These are phyloP conservation scores for Xanthorhoe designata DNA, from an alignment of 2,888 invertebrate genomes.

Conservation along the genomic window DNA sequence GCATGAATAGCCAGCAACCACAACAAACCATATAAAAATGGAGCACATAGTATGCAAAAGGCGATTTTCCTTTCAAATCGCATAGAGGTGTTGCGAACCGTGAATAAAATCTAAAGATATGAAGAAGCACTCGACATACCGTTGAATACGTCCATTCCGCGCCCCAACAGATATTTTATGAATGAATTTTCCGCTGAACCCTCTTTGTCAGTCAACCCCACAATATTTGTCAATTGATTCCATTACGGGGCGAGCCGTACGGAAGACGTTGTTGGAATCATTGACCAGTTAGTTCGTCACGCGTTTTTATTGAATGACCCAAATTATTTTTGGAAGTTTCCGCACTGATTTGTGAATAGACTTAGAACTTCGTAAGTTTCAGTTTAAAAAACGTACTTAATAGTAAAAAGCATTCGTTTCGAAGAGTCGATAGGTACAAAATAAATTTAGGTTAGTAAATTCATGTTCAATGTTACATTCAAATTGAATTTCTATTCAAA, in stretches of 20 bases:
- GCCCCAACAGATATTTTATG: constrained; percentile 43
- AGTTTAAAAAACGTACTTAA: background rate
- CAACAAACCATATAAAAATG: constrained; percentile 19
- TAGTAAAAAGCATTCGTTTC: background rate
- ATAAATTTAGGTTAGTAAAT: no score
- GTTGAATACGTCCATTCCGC: constrained; percentile 28
- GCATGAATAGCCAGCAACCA: constrained; percentile 8
- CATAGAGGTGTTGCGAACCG: constrained; percentile 26
- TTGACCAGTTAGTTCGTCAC: constrained; percentile 47
- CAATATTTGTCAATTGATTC: constrained; percentile 55
- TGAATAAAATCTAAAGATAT: constrained; percentile 32
- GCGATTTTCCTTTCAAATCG: constrained; percentile 28
- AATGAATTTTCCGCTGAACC: constrained; percentile 42
- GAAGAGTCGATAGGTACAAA: no score
- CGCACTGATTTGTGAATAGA: background rate
- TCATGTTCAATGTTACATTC: no score
- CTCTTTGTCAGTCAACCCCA: constrained; percentile 46
- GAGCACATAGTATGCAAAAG: constrained; percentile 15
- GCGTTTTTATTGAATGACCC: constrained; percentile 45
- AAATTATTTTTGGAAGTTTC: constrained; percentile 39
- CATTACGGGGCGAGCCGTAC: constrained; percentile 48
- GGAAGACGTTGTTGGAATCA: constrained; percentile 55
- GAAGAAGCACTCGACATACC: constrained; percentile 33
- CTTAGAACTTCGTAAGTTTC: no score
- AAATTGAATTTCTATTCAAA: no score